Evolutionary conservation across 1,140 invertebrate genomes (phyloP).

Genomic region (Notospermus geniculatus): DNA sequence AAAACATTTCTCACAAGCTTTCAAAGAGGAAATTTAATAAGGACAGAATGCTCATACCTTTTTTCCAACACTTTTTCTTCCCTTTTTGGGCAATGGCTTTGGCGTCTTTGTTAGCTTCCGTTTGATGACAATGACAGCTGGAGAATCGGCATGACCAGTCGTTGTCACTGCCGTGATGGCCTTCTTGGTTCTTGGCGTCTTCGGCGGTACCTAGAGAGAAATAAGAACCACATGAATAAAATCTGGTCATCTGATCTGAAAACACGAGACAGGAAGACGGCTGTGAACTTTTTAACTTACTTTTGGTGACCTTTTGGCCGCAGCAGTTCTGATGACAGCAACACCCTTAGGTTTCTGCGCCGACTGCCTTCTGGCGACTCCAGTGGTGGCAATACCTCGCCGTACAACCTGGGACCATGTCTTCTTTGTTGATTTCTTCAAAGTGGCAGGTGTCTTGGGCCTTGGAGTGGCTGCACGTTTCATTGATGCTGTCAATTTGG

Average conservation of each 20-base stretch:
- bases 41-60: background rate
- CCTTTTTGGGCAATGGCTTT: constrained; percentile 34
- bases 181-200: constrained; percentile 9
- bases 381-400: constrained; percentile 22
- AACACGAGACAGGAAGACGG: too few relatives aligned
- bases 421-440: constrained; percentile 20
- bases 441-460: constrained; percentile 7
- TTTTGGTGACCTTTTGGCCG: too few relatives aligned
- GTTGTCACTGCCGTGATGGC: constrained; percentile 25
- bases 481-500: constrained; percentile 26
- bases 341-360: constrained; percentile 10
- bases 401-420: constrained; percentile 45
- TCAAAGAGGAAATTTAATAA: background rate
- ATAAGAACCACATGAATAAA: background rate
- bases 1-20: background rate
- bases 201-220: constrained; percentile 9
- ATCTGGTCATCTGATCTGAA: background rate
- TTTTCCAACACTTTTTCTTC: constrained; percentile 22
- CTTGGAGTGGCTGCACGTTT: constrained; percentile 4
- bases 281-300: too few relatives aligned
- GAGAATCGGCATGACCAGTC: constrained; percentile 54
- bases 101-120: constrained; percentile 42
- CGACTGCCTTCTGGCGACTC: constrained; percentile 12
- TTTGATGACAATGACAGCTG: constrained; percentile 47
- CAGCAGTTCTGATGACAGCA: constrained; percentile 5